Conservation (phyloP, 2,113 vertebrate genomes). For the Hippocampus zosterae region DNA sequence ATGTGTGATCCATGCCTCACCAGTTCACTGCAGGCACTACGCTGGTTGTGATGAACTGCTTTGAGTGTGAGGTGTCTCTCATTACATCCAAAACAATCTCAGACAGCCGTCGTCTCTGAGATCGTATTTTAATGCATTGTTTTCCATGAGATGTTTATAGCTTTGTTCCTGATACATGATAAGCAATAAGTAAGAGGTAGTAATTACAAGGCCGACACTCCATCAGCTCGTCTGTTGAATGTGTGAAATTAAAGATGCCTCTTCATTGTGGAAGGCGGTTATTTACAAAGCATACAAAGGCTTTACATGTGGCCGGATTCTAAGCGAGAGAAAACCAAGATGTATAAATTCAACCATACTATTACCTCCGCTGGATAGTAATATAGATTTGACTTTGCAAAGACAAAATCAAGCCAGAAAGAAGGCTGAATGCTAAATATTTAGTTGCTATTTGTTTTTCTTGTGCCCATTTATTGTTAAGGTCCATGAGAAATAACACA, state of each 20-base stretch:
- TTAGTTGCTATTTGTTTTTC: conserved; percentile 23
- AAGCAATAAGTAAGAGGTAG: conserved; percentile 66
- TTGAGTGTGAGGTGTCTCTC: conserved; percentile 61
- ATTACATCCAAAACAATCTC: conserved; percentile 67
- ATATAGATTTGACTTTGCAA: conserved; percentile 53
- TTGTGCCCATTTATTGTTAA: conserved; percentile 17
- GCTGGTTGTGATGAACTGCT: conserved; percentile 57
- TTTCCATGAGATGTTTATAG: conserved; percentile 62
- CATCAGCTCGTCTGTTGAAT: conserved; percentile 52
- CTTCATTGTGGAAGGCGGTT: conserved; percentile 46
- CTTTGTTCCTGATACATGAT: conserved; percentile 66
- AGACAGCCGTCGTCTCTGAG: conserved; percentile 54
- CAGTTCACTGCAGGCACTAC: conserved; percentile 48
- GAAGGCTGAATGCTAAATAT: conserved; percentile 38
- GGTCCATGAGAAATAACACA: conserved; percentile 55
- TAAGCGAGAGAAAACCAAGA: conserved; percentile 19
- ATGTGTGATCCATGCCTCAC: conserved; percentile 49
- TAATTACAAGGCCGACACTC: conserved; percentile 69
- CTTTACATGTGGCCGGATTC: conserved; percentile 37
- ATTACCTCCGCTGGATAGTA: conserved; percentile 48
- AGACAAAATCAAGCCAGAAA: conserved; percentile 49
- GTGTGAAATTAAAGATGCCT: conserved; percentile 67
- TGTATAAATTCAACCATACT: conserved; percentile 8
- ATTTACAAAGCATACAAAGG: conserved; percentile 52
- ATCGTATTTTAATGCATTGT: conserved; percentile 63